Percentiles rank a stretch among this genome's conserved stretches.
Conservation (phyloP, 2,797 vertebrate genomes). For the Loris lydekkerianus region DNA sequence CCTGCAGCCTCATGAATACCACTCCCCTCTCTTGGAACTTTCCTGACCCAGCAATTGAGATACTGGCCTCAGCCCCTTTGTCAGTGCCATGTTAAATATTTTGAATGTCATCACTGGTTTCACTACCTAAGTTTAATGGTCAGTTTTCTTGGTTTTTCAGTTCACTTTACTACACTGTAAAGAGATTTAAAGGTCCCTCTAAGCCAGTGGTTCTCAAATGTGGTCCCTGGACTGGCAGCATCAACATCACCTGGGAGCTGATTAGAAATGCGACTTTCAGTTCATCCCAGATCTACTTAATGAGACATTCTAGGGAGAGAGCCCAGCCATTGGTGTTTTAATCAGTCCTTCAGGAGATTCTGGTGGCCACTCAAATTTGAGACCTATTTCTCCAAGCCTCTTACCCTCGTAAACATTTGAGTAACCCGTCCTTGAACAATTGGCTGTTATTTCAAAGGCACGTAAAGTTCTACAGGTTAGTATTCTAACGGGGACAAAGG, state of each 20-base stretch:
- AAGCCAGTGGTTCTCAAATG: conserved; percentile 2
- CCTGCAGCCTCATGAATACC: background rate
- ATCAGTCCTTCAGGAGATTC: background rate
- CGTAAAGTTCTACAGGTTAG: background rate
- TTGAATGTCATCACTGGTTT: conserved; percentile 44
- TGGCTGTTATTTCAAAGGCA: background rate
- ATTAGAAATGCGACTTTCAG: conserved; percentile 52
- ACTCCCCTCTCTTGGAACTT: background rate
- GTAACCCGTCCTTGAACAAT: background rate
- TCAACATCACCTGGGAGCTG: background rate
- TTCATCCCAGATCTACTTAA: background rate
- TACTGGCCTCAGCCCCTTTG: background rate
- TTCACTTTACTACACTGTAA: conserved; percentile 8
- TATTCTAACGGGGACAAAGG: background rate
- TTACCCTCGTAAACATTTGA: conserved; percentile 30
- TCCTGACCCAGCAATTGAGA: conserved; percentile 6
- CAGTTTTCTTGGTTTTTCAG: conserved; percentile 56
- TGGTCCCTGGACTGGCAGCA: background rate
- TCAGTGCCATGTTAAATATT: conserved; percentile 13
- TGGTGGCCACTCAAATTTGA: background rate
- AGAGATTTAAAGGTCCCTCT: conserved; percentile 32
- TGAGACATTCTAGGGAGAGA: background rate
- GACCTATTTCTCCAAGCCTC: background rate
- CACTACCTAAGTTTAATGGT: conserved; percentile 8
- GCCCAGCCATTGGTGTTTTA: conserved; percentile 34